Base-by-base conservation (phyloP, 2,888 invertebrate species). In the Heteropelma amictum region DNA sequence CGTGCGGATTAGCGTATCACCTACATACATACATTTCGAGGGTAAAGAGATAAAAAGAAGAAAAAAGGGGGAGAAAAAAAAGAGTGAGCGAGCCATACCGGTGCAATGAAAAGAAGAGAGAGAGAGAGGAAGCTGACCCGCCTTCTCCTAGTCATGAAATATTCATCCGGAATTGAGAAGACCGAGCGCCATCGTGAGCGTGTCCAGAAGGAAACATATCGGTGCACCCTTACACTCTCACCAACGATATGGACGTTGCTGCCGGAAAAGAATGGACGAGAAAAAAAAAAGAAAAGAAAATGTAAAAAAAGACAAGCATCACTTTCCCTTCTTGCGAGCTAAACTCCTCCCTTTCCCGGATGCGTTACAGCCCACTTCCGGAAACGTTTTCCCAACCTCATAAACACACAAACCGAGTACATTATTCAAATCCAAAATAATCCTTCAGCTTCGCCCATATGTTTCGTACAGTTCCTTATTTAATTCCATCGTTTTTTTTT, bases 111-210 rank as follows among this genome's bases (percentile, higher is more conserved):
- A 75, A 56, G 42, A 71, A 63, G n/a, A n/a, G n/a, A n/a, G n/a
- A n/a, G n/a, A n/a, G n/a, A n/a, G n/a, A n/a, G n/a, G n/a, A n/a
- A 71, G 56, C 63, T 51, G 56, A 63, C 56, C 60, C 56, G 67
- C 71, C 58, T n/a, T n/a, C n/a, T 67, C 45, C 63, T 49, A 58
- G 71, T 49, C 71, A 75, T 75, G 75, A 75, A 75, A 75, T 75
- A 75, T 75, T 75, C 75, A 75, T 75, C 64, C 74, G 71, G 69
- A 82, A 82, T 79, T 78, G 80, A 82, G 77, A 82, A 74, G n/a
- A n/a, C 77, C 70, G 70, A 49, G 33, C 51, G 21, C 21, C 45
- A 63, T 45, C 33, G 53, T 26, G n/a, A n/a, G n/a, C 67, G 71
- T 75, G n/a, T n/a, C 69, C 74, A 70, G 51, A 14, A 42, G 53